Evolutionary conservation across 2,113 vertebrate species (phyloP), one percentile per base, ranked within the genome.

Genomic region (Pipra filicauda): DNA sequence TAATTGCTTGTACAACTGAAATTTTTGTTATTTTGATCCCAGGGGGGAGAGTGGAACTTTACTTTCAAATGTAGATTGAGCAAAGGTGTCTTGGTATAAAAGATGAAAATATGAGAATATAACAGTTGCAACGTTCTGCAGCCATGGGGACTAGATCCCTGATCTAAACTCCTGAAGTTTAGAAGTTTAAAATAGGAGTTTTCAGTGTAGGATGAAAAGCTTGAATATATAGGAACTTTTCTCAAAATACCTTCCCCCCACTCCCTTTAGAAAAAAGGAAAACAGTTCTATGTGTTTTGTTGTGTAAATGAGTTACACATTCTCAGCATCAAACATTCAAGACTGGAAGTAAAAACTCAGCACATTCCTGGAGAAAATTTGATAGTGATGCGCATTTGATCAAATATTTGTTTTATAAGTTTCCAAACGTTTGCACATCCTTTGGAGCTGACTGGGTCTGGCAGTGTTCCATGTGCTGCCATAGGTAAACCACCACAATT

Each of bases 311-410:
- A 97, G 87, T 46, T 31, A 44, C 37, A 88, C 76, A 74, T 93
- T 90, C 62, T 92, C 39, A 44, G 85, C 79, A 96, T 97, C 94
- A 96, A 96, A 95, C 85, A 62, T 83, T 80, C 18, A 55, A 87
- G 66, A 44, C 66, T 67, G 64, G n/a, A 88, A 92, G 28, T 89
- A 61, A 78, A 80, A 94, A 75, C 87, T 85, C 76, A 83, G 22
- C 48, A 39, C 1, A 0, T 88, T 97, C 77, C 89, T 95, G 83
- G 75, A 71, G 88, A 93, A 95, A 96, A 93, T 51, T 95, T 71
- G 96, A 96, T 97, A 96, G 92, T 70, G 76, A 83, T 91, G 79
- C 67, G 52, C 86, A 88, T 91, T 93, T 96, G 87, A 96, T 97
- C 76, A 92, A 95, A 81, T 96, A 89, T 39, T 92, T 97, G 93